A percentile compares a stretch with the other conserved stretches of the same genome.
These are phyloP conservation scores for Vultur gryphus DNA, from an alignment of 2,797 vertebrate genomes.

Conservation along the genomic window DNA sequence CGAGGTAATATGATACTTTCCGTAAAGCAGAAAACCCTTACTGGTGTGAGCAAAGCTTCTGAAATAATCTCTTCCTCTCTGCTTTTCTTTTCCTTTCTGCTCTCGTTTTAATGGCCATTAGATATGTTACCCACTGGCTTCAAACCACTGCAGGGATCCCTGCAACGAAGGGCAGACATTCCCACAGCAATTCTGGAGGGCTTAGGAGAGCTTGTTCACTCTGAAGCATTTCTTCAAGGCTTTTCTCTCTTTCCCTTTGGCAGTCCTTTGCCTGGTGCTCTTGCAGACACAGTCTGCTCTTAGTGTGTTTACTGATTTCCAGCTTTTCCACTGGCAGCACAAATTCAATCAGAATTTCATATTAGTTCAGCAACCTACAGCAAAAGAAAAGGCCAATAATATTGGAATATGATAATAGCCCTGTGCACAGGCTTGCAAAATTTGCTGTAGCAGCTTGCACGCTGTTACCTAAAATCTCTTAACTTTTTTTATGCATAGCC, in stretches of 20 bases:
- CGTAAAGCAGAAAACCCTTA: neutral
- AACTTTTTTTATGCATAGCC: neutral
- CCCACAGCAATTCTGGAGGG: neutral
- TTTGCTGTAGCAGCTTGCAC: neutral
- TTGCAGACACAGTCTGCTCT: neutral
- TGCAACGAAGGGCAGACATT: neutral
- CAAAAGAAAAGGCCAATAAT: neutral
- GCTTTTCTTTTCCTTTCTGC: neutral
- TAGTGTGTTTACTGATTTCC: neutral
- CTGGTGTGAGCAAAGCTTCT: neutral
- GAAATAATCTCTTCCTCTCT: neutral
- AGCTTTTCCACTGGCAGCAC: neutral
- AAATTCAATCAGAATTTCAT: conserved; percentile 41
- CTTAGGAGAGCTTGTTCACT: neutral
- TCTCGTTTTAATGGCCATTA: neutral
- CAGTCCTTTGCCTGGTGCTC: neutral
- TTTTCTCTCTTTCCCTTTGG: neutral
- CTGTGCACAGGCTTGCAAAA: neutral
- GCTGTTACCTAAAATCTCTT: neutral
- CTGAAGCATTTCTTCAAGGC: neutral
- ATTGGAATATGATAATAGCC: neutral
- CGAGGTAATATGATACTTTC: accelerated
- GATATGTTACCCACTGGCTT: neutral
- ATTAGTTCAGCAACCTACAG: neutral
- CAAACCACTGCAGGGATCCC: neutral